Conservation (phyloP, 2,113 vertebrate species). For the Empidonax alnorum region DNA sequence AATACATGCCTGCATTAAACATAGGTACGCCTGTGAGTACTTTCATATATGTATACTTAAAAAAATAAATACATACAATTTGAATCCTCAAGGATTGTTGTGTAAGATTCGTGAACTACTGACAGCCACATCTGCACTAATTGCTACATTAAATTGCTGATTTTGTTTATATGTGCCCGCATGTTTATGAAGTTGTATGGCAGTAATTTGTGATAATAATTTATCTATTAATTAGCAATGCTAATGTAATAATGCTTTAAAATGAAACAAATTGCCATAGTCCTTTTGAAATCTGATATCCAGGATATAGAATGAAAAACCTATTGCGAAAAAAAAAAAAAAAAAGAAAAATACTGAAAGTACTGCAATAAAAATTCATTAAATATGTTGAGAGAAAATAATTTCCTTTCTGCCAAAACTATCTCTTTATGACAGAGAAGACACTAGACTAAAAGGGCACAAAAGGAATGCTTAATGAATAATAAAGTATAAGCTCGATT, state of each 20-base stretch:
- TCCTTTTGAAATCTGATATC: not conserved
- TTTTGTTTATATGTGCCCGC: not conserved
- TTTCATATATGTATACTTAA: not conserved
- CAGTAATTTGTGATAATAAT: not conserved
- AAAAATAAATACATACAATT: not conserved
- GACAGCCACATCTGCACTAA: not conserved
- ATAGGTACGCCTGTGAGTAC: not conserved
- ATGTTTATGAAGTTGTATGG: not conserved
- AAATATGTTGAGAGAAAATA: not conserved
- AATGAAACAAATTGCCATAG: not conserved
- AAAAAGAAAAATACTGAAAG: not conserved
- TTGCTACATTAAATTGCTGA: not conserved
- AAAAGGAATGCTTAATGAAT: not conserved
- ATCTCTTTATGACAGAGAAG: not conserved
- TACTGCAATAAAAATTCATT: not conserved
- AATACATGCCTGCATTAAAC: not conserved
- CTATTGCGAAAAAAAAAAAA: not conserved
- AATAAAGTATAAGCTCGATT: not conserved
- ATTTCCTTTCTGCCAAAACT: not conserved
- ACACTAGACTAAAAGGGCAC: not conserved
- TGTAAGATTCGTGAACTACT: not conserved
- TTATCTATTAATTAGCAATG: not conserved
- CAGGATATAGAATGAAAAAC: not conserved
- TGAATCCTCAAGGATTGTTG: not conserved
- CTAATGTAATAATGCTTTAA: not conserved